Percentiles rank a stretch among this genome's conserved stretches.
Conservation (phyloP, 1,140 invertebrate species). For the Saccostrea cuccullata region DNA sequence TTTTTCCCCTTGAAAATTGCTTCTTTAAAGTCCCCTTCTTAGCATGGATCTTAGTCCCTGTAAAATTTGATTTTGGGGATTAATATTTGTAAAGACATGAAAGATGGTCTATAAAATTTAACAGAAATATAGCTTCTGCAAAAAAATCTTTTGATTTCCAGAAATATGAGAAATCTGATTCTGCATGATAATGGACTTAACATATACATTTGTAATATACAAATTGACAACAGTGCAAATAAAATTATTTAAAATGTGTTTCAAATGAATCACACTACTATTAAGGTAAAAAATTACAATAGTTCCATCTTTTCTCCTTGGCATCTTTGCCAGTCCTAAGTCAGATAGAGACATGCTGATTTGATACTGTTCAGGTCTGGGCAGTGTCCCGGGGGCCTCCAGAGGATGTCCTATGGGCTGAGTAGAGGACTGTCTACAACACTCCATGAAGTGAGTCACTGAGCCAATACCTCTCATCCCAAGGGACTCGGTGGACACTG, state of each 20-base stretch:
- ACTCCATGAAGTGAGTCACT: conserved; percentile 61
- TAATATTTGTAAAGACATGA: too few species aligned
- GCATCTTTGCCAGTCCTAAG: conserved; percentile 53
- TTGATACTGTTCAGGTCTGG: conserved; percentile 35
- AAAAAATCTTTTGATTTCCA: too few species aligned
- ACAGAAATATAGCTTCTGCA: too few species aligned
- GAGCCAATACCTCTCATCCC: conserved; percentile 60
- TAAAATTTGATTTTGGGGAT: too few species aligned
- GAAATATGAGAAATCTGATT: too few species aligned
- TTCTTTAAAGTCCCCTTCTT: too few species aligned
- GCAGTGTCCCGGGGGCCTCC: conserved; percentile 46
- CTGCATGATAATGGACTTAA: too few species aligned
- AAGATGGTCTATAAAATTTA: too few species aligned
- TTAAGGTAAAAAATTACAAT: conserved; percentile 35
- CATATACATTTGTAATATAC: too few species aligned
- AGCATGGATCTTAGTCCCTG: too few species aligned
- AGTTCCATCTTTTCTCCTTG: conserved; percentile 58
- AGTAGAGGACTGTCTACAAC: conserved; percentile 50
- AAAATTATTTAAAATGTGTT: not conserved
- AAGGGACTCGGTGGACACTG: conserved; percentile 54
- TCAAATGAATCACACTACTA: not conserved
- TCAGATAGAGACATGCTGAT: conserved; percentile 34
- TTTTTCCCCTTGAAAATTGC: too few species aligned
- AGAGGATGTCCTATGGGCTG: conserved; percentile 53
- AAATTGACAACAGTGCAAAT: too few species aligned